Percentiles rank a stretch among this genome's conserved stretches.
Evolutionary conservation across 2,113 vertebrate species (phyloP).

Genomic region (Cyphomyrus discorhynchus): DNA sequence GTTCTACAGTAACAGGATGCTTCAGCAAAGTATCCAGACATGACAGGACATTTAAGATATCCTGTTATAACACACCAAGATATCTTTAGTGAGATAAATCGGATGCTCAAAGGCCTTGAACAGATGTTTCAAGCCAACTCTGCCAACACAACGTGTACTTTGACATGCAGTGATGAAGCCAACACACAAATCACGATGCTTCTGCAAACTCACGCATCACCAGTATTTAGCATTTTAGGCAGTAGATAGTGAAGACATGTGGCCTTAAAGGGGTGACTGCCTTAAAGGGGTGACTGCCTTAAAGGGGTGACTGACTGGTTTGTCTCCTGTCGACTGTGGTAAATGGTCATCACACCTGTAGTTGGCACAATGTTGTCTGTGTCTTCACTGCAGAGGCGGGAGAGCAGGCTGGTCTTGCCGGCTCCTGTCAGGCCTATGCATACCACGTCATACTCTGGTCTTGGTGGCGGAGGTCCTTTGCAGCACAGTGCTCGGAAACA

Average conservation of each 20-base stretch:
- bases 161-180: not conserved
- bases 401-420: constrained; percentile 89
- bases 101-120: not conserved
- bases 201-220: not conserved
- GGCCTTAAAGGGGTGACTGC: not conserved
- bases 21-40: not conserved
- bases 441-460: constrained; percentile 94
- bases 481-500: constrained; percentile 98
- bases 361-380: constrained; percentile 78
- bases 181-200: not conserved
- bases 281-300: not conserved
- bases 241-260: not conserved
- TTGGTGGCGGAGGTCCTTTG: constrained; percentile 85
- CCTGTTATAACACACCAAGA: not conserved
- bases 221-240: not conserved
- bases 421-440: constrained; percentile 94
- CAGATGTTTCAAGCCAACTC: not conserved
- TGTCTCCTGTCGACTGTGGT: not conserved
- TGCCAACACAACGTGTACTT: not conserved
- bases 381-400: constrained; percentile 85
- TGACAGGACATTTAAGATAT: not conserved
- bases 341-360: constrained; percentile 67
- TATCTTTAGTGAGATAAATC: not conserved
- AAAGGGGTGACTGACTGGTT: not conserved
- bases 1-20: not conserved